These are phyloP conservation scores for Micrastur ruficollis DNA, from an alignment of 2,797 vertebrate species.

Conservation along the genomic window DNA sequence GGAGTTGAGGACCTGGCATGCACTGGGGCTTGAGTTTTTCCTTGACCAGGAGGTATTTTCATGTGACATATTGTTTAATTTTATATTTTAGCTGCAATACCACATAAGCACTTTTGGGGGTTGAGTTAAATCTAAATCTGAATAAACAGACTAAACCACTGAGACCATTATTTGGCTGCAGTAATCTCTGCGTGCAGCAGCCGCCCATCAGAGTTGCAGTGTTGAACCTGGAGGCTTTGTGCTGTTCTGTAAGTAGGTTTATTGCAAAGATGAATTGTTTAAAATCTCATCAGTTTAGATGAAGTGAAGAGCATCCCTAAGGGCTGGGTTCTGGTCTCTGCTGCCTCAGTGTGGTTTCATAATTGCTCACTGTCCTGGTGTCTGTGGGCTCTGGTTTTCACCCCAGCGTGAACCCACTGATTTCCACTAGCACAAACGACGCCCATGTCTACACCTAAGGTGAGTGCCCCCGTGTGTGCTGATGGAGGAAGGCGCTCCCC, in stretches of 20 bases:
- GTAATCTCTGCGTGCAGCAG: not conserved
- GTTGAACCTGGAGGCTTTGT: not conserved
- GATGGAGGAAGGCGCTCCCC: not conserved
- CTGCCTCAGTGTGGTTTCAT: not conserved
- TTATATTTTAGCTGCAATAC: not conserved
- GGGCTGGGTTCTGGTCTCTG: not conserved
- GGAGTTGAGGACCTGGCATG: not conserved
- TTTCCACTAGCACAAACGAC: not conserved
- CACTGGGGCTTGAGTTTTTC: not conserved
- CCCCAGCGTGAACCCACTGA: not conserved
- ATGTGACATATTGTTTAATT: not conserved
- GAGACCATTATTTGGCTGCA: not conserved
- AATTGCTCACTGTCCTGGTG: accelerated
- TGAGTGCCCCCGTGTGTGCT: accelerated
- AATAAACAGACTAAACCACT: not conserved
- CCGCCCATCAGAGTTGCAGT: not conserved
- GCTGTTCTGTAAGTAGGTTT: not conserved
- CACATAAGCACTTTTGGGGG: not conserved
- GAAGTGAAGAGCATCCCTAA: not conserved
- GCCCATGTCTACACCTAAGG: accelerated
- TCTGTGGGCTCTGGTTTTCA: not conserved
- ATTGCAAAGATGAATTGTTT: not conserved
- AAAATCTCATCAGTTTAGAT: not conserved
- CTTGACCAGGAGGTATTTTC: not conserved
- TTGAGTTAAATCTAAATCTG: not conserved